These are phyloP conservation scores for Bombus ignitus DNA, from an alignment of 1,140 invertebrate genomes.

Conservation along the genomic window DNA sequence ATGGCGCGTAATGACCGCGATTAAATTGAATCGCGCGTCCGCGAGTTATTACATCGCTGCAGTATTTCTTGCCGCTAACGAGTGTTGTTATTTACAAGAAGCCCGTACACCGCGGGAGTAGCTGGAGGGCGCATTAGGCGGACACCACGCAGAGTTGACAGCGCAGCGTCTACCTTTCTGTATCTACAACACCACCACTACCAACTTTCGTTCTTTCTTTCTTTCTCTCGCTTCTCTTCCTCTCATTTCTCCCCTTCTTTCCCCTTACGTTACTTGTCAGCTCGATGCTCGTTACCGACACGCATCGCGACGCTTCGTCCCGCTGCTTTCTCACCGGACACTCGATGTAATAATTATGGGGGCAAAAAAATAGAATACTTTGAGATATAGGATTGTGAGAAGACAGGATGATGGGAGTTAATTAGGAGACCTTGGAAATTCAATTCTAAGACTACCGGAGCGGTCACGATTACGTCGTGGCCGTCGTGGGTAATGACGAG, in stretches of 20 bases:
- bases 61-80: slow-evolving; percentile 41
- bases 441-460: neutral
- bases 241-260: neutral
- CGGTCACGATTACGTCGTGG: neutral
- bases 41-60: slow-evolving; percentile 30
- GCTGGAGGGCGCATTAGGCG: slow-evolving; percentile 38
- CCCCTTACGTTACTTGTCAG: slow-evolving; percentile 27
- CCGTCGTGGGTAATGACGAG: neutral
- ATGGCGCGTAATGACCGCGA: slow-evolving; percentile 46
- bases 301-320: slow-evolving; percentile 50
- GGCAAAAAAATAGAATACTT: neutral
- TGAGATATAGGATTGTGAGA: neutral
- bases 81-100: slow-evolving; percentile 50
- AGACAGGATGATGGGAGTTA: neutral
- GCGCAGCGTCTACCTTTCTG: neutral
- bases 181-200: neutral
- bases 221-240: neutral
- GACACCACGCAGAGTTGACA: slow-evolving; percentile 41
- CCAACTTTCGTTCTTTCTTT: neutral
- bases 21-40: slow-evolving; percentile 49
- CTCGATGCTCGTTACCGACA: slow-evolving; percentile 58
- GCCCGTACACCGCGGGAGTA: slow-evolving; percentile 38
- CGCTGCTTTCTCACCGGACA: slow-evolving; percentile 42
- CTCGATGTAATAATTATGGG: slow-evolving; percentile 36
- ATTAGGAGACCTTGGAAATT: slow-evolving; percentile 15